Conservation (phyloP, 1,140 invertebrate genomes). For the Acromyrmex charruanus region DNA sequence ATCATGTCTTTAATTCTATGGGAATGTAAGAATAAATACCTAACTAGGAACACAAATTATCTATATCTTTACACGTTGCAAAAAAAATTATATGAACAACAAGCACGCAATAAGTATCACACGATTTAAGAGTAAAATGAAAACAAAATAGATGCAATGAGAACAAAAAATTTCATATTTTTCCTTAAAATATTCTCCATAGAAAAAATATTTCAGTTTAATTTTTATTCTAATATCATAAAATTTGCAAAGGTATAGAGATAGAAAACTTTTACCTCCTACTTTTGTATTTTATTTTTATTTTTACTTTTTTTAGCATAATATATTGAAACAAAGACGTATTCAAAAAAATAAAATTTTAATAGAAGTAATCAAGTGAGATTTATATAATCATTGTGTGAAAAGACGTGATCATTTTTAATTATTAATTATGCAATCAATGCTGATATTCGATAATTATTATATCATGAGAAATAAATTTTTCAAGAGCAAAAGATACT, state of each 20-base stretch:
- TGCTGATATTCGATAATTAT: neutral
- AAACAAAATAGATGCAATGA: neutral
- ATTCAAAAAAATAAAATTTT: conserved; percentile 2
- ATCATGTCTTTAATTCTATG: conserved; percentile 41
- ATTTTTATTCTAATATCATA: neutral
- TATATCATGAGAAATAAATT: neutral
- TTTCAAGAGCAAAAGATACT: neutral
- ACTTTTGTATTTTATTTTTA: too few species aligned
- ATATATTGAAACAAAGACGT: neutral
- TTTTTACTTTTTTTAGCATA: neutral
- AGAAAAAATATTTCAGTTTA: neutral
- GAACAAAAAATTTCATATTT: neutral
- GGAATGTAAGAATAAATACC: neutral
- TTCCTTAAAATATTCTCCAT: neutral
- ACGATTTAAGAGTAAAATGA: neutral
- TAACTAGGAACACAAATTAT: neutral
- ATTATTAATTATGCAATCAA: conserved; percentile 30
- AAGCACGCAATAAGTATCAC: neutral
- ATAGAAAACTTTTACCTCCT: neutral
- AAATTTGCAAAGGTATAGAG: neutral
- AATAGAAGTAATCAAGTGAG: conserved; percentile 26
- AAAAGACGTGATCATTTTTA: conserved; percentile 19
- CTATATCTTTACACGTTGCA: neutral
- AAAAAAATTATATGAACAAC: neutral
- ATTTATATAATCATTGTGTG: conserved; percentile 24